Base-by-base conservation (phyloP, 1,140 invertebrate genomes). In the Camponotus vicinus region DNA sequence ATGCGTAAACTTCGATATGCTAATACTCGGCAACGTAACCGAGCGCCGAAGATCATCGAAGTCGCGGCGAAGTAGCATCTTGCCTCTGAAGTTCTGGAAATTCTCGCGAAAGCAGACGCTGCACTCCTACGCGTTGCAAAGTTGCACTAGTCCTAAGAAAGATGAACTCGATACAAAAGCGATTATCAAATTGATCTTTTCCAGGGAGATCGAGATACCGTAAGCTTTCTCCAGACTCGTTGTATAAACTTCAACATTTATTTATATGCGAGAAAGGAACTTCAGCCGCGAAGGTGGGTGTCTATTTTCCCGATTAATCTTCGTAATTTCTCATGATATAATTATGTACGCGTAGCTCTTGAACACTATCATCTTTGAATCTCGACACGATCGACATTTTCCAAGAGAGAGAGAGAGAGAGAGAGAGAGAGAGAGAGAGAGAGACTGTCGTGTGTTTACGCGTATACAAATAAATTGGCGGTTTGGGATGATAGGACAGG, bases 381-480 rank as follows among this genome's bases (percentile, higher is more conserved):
- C 15, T 18, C 18, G 63, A 4, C 63, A 5, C 42, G 34, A 40
- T 70, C 64, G 71, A 79, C 82, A 66, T 55, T 78, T 66, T 70
- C 32, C 8, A 27, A 27, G 27, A 27, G 27, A 27, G 27, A 0
- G 27, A 27, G 27, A 27, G 27, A 27, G 27, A 27, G 27, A 27
- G 27, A 27, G 27, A 27, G 27, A 27, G 27, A 27, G 27, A 27
- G 27, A 27, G 27, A 27, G 27, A 27, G 27, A 27, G 5, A 55
- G 70, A 69, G 45, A 78, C 21, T 71, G 42, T 55, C 87, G 67
- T 64, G 79, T 78, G 40, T 73, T 37, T 76, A 66, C 21, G 66
- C 83, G 18, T 45, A 59, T 37, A 42, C 45, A 70, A 85, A 89
- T 76, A 80, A 90, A 90, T 90, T 79, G 76, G 78, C n/a, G 57